Base-by-base conservation (phyloP, 2,888 invertebrate species). In the Lithosia quadra region DNA sequence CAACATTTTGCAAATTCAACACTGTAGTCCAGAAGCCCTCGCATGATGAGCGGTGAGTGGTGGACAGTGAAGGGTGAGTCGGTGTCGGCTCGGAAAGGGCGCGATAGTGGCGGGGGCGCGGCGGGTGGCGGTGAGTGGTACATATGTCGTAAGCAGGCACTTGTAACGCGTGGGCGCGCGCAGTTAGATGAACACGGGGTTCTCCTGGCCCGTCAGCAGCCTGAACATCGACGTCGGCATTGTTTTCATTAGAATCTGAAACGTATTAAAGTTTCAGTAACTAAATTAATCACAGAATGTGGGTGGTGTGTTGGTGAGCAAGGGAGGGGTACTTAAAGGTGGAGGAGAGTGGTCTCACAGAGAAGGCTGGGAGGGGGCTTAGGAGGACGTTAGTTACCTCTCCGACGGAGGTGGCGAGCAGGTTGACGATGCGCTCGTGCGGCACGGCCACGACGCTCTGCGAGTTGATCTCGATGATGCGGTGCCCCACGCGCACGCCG, bases 171-270 rank as follows among this genome's bases (percentile, higher is more conserved):
- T 59, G 69, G 84, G 86, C 86, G 79, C 80, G 82, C 82, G 85
- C 86, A 86, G 82, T 89, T 97, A 99, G 95, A 99, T 99, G 95
- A 99, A 99, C 94, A 99, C 98, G 83, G 99, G 99, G 92, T 99
- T 98, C 95, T 99, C 99, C 95, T 99, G 99, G 73, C 99, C 99
- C 83, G 99, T 99, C 88, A 99, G 96, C 90, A 99, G 96, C 87
- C 99, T 97, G 96, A 99, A 99, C 99, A 99, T 99, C 79, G 99
- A 99, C 80, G 99, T 99, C 85, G 99, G 99, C 99, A 99, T 99
- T 73, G 99, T 99, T 95, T 99, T 99, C 99, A 99, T 99, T 86
- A 99, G 96, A 86, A 99, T 99, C 99, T 99, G 96, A 18, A 83
- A 79, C 2, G 28, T 10, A 56, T 57, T 0, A 3, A 7, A 43